Conservation (phyloP, 30 jellyfish, hydroid and myxozoan genomes). For the Aurelia coerulea region DNA sequence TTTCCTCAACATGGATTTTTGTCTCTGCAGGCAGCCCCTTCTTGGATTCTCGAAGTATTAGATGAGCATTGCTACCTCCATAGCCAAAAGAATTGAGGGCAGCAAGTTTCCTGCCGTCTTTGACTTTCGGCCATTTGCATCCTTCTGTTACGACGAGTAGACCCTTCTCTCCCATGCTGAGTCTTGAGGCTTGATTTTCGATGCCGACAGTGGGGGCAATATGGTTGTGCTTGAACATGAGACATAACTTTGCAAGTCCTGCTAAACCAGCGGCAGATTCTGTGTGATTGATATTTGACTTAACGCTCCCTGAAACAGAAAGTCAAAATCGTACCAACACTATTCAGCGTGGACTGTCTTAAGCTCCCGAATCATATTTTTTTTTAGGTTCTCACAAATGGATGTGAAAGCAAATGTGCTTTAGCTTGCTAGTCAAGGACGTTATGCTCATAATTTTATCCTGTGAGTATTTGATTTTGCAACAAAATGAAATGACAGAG, state of each 20-base stretch:
- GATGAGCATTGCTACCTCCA: slow-evolving; percentile 80
- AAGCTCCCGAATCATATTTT: too few relatives aligned
- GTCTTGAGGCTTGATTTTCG: slow-evolving; percentile 59
- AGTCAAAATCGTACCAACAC: background rate
- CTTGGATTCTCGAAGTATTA: slow-evolving; percentile 43
- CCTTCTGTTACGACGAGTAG: slow-evolving; percentile 23
- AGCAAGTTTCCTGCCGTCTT: slow-evolving; percentile 33
- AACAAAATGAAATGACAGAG: too few relatives aligned
- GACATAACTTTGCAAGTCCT: slow-evolving; percentile 73
- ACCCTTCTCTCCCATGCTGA: slow-evolving; percentile 48
- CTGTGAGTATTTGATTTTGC: too few relatives aligned
- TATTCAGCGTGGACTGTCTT: too few relatives aligned
- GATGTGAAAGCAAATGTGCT: too few relatives aligned
- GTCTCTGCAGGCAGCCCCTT: background rate
- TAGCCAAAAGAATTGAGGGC: slow-evolving; percentile 77
- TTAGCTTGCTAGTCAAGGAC: too few relatives aligned
- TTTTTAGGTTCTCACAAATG: too few relatives aligned
- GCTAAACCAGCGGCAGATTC: slow-evolving; percentile 85
- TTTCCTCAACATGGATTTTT: background rate
- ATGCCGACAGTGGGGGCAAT: slow-evolving; percentile 62
- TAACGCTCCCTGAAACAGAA: slow-evolving; percentile 54
- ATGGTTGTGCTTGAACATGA: slow-evolving; percentile 49
- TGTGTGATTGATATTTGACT: slow-evolving; percentile 77
- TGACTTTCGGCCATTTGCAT: slow-evolving; percentile 49
- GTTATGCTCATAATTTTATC: too few relatives aligned